phyloP scores from a whole-genome alignment of 2,888 invertebrate genomes.

The Abscondita cerata region DNA sequence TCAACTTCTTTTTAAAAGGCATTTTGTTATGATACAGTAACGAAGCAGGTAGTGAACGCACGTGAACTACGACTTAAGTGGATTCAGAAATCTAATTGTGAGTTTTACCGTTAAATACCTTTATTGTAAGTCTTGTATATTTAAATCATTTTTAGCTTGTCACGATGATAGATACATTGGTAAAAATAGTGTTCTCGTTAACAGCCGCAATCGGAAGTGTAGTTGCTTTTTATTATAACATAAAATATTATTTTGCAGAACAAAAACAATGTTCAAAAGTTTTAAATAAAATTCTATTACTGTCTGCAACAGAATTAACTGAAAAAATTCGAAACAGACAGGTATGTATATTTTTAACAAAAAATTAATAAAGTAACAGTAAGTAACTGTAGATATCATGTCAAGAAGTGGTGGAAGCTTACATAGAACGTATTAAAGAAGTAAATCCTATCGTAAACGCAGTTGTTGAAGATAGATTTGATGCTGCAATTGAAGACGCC shows the following conservation, averaged over 20 bases:
- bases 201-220: too few relatives aligned
- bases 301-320: conserved; percentile 58
- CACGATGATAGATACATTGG: too few relatives aligned
- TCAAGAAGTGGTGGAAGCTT: conserved; percentile 73
- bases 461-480: conserved; percentile 79
- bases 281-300: conserved; percentile 15
- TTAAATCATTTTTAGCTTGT: too few relatives aligned
- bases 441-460: conserved; percentile 83
- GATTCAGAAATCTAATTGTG: too few relatives aligned
- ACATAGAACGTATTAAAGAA: conserved; percentile 77
- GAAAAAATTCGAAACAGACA: conserved; percentile 74
- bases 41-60: too few relatives aligned
- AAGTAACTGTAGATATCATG: conserved; percentile 67
- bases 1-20: too few relatives aligned
- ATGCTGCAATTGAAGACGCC: conserved; percentile 78
- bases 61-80: too few relatives aligned
- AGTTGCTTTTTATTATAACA: not conserved
- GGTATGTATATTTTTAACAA: conserved; percentile 60
- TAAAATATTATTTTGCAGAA: conserved; percentile 14
- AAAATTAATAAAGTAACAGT: not conserved
- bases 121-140: too few relatives aligned
- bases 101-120: too few relatives aligned
- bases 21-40: too few relatives aligned
- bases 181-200: too few relatives aligned
- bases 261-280: conserved; percentile 18